Percentiles rank a stretch among this genome's conserved stretches.
These are phyloP conservation scores for Eulemur macaco DNA, from an alignment of 2,113 vertebrate species.

Conservation along the genomic window DNA sequence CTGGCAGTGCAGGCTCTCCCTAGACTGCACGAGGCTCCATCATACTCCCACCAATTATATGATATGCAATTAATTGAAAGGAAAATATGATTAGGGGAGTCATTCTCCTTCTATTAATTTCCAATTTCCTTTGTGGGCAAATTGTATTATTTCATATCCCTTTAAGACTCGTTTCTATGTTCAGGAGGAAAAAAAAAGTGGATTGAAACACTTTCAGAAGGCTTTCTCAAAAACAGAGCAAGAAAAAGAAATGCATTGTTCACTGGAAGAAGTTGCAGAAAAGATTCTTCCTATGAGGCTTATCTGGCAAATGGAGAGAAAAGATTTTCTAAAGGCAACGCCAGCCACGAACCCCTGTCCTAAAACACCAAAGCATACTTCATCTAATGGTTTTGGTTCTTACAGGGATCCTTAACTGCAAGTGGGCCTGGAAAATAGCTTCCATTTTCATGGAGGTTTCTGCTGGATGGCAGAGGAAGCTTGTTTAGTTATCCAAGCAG, in stretches of 20 bases:
- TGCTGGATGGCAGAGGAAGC: background rate
- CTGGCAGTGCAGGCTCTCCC: background rate
- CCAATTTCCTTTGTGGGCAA: background rate
- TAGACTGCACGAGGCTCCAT: background rate
- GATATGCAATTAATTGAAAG: conserved; percentile 41
- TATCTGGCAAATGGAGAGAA: background rate
- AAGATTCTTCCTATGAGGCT: background rate
- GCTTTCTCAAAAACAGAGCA: background rate
- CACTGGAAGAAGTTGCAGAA: background rate
- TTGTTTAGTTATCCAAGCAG: no score
- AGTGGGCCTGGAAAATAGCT: background rate
- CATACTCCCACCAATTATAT: background rate
- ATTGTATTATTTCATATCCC: background rate
- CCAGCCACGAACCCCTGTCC: fast-evolving
- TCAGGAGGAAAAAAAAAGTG: background rate
- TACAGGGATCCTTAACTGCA: background rate
- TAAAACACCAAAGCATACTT: background rate
- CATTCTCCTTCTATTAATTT: conserved; percentile 56
- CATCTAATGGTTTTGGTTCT: background rate
- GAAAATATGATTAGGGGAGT: conserved; percentile 48
- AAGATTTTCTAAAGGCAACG: background rate
- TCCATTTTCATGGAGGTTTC: fast-evolving
- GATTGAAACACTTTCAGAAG: conserved; percentile 11
- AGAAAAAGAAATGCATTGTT: background rate
- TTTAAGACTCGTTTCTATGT: conserved; percentile 10